Evolutionary conservation across 1,140 invertebrate species (phyloP).

Genomic region (Pseudobourletiella spinata): DNA sequence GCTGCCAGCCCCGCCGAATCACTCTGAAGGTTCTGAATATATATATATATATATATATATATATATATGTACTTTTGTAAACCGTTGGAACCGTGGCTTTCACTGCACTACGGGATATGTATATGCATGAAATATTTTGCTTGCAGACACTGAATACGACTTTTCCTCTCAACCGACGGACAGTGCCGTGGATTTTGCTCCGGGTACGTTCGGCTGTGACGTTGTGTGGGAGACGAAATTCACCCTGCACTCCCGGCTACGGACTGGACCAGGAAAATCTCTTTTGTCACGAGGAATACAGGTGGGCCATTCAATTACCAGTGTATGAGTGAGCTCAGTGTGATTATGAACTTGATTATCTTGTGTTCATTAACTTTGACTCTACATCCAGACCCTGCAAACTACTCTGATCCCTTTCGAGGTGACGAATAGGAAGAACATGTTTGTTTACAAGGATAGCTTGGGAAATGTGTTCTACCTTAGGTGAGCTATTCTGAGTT

Average conservation of each 20-base stretch:
- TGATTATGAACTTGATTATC: too few species aligned
- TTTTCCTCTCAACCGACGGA: background rate
- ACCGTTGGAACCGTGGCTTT: too few species aligned
- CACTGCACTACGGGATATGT: too few species aligned
- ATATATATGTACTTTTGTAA: too few species aligned
- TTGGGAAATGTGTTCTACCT: conserved; percentile 63
- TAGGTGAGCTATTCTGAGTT: conserved; percentile 43
- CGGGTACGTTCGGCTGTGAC: conserved; percentile 63
- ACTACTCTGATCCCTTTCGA: conserved; percentile 61
- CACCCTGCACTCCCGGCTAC: conserved; percentile 59
- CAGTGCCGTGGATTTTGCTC: conserved; percentile 37
- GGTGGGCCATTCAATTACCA: too few species aligned
- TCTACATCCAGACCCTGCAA: conserved; percentile 51
- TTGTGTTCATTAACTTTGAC: too few species aligned
- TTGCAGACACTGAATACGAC: background rate
- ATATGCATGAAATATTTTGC: too few species aligned
- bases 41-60: too few species aligned
- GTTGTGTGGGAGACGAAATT: conserved; percentile 65
- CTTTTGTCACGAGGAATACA: conserved; percentile 53
- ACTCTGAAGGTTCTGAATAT: too few species aligned
- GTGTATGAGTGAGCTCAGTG: too few species aligned
- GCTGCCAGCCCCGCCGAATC: too few species aligned
- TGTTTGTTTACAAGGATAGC: conserved; percentile 68
- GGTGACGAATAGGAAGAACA: conserved; percentile 65
- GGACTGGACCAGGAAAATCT: conserved; percentile 53